These are phyloP conservation scores for Frankliniella fusca DNA, from an alignment of 2,888 invertebrate genomes.

Conservation along the genomic window DNA sequence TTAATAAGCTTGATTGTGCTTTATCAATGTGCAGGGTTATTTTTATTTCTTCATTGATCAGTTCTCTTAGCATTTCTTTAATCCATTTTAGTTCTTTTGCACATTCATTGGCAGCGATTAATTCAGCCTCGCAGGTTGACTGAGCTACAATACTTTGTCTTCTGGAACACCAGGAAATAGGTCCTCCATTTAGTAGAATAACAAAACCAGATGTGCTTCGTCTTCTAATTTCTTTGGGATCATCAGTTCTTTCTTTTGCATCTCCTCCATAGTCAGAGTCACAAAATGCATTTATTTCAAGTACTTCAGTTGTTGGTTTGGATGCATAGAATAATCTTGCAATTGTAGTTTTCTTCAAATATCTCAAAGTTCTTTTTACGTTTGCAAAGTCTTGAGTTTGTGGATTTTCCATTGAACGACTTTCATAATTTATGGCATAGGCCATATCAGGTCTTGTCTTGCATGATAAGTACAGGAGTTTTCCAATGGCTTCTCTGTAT, in stretches of 20 bases:
- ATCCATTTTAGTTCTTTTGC: not conserved
- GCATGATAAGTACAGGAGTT: constrained; percentile 32
- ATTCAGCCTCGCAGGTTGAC: not conserved
- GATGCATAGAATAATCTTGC: constrained; percentile 30
- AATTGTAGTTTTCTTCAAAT: constrained; percentile 32
- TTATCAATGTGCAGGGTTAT: constrained; percentile 36
- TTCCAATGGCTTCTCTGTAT: constrained; percentile 34
- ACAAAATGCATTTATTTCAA: constrained; percentile 32
- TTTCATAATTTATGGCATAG: constrained; percentile 30
- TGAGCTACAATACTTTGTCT: not conserved
- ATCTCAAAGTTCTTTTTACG: constrained; percentile 33
- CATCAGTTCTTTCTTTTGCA: constrained; percentile 36
- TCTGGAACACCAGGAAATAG: not conserved
- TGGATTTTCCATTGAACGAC: constrained; percentile 33
- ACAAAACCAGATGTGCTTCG: not conserved
- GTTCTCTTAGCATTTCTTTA: constrained; percentile 25
- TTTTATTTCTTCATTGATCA: constrained; percentile 29
- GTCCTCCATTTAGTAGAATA: not conserved
- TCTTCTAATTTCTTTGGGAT: constrained; percentile 31
- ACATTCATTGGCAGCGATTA: not conserved
- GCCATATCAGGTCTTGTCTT: constrained; percentile 34
- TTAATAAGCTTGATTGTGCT: constrained; percentile 37
- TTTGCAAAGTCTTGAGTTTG: constrained; percentile 30
- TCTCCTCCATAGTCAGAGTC: constrained; percentile 39
- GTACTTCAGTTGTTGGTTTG: not conserved